A percentile compares a stretch with the other conserved stretches of the same genome.
Conservation (phyloP, 2,113 vertebrate genomes). For the Puma concolor region DNA sequence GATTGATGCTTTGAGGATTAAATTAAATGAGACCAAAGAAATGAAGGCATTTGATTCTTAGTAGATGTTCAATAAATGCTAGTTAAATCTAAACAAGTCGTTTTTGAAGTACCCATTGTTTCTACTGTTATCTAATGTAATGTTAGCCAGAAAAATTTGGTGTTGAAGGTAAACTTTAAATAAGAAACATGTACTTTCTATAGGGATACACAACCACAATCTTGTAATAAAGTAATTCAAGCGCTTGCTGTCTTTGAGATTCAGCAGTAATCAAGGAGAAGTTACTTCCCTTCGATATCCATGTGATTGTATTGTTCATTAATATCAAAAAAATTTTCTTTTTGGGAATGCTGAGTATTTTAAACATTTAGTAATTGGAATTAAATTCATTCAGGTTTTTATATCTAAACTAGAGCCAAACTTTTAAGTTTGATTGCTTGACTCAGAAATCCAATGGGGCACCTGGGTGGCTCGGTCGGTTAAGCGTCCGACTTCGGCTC, state of each 20-base stretch:
- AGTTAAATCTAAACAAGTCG: constrained; percentile 8
- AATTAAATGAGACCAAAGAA: not conserved
- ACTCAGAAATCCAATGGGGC: not conserved
- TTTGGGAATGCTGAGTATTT: constrained; percentile 23
- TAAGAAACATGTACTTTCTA: not conserved
- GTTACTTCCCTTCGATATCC: not conserved
- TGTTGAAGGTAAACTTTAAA: constrained; percentile 10
- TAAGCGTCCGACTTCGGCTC: no score
- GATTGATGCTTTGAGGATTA: not conserved
- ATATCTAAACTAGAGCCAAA: constrained; percentile 1
- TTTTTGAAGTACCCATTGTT: not conserved
- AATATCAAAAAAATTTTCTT: constrained; percentile 17
- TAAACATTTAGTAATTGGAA: not conserved
- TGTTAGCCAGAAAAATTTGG: not conserved
- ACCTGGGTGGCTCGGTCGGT: no score
- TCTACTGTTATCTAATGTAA: not conserved
- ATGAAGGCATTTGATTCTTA: not conserved
- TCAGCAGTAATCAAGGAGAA: constrained; percentile 18
- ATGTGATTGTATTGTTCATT: not conserved
- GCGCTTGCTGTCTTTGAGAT: constrained; percentile 19
- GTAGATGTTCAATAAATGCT: not conserved
- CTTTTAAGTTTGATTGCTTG: constrained; percentile 1
- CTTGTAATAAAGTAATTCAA: not conserved
- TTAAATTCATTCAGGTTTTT: not conserved
- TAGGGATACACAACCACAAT: not conserved